These are phyloP conservation scores for Adelosebastes latens DNA, from an alignment of 2,797 vertebrate genomes.

Conservation along the genomic window DNA sequence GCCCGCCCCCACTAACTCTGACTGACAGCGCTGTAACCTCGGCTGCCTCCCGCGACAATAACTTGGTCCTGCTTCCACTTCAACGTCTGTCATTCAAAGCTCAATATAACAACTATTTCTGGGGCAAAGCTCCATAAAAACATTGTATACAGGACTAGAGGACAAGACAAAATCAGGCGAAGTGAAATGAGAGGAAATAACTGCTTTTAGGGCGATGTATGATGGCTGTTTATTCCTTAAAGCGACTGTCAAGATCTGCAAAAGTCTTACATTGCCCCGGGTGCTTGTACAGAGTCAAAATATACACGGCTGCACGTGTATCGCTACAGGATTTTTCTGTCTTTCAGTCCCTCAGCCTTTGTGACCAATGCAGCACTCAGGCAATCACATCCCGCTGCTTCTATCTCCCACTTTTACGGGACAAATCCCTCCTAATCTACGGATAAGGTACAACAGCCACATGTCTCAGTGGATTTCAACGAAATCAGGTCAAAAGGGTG, in stretches of 20 bases:
- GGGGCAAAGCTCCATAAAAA: slow-evolving; percentile 34
- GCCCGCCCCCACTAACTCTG: slow-evolving; percentile 68
- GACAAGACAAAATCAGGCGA: slow-evolving; percentile 20
- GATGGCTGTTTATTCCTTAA: slow-evolving; percentile 35
- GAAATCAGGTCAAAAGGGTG: slow-evolving; percentile 64
- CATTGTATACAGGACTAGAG: slow-evolving; percentile 9
- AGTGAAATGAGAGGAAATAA: slow-evolving; percentile 21
- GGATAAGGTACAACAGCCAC: slow-evolving; percentile 54
- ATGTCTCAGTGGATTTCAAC: slow-evolving; percentile 59
- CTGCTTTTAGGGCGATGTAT: slow-evolving; percentile 6
- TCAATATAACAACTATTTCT: slow-evolving; percentile 42
- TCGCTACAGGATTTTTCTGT: slow-evolving; percentile 11
- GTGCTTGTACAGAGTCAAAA: slow-evolving; percentile 20
- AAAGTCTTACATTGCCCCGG: slow-evolving; percentile 17
- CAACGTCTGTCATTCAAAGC: slow-evolving; percentile 60
- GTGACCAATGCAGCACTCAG: slow-evolving; percentile 32
- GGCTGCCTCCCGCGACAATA: slow-evolving; percentile 60
- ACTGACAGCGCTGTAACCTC: slow-evolving; percentile 71
- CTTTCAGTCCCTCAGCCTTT: slow-evolving; percentile 12
- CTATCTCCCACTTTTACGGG: slow-evolving; percentile 27
- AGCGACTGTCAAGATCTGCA: slow-evolving; percentile 36
- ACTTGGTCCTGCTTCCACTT: slow-evolving; percentile 48
- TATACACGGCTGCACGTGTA: slow-evolving; percentile 3
- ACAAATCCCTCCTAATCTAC: slow-evolving; percentile 71
- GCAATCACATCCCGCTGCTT: slow-evolving; percentile 35